Conservation (phyloP, 2,797 vertebrate genomes). For the Mus spretus region DNA sequence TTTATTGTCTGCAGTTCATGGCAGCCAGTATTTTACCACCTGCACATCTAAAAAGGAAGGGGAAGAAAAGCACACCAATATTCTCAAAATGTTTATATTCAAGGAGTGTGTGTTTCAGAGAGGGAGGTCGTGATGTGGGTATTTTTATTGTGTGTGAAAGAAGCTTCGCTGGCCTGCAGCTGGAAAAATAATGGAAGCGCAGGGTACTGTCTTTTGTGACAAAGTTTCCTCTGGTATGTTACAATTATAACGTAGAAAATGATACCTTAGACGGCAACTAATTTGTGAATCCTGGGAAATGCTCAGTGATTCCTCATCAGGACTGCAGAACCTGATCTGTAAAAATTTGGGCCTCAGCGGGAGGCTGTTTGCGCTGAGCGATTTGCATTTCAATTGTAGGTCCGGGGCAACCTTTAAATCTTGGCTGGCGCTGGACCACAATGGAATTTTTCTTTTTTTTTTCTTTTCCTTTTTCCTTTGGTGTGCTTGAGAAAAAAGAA, state of each 20-base stretch:
- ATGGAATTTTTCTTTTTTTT: slow-evolving; percentile 77
- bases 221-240: slow-evolving; percentile 89
- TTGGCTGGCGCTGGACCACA: slow-evolving; percentile 80
- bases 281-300: slow-evolving; percentile 88
- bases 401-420: slow-evolving; percentile 87
- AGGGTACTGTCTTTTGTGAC: slow-evolving; percentile 86
- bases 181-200: slow-evolving; percentile 88
- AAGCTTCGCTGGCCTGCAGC: slow-evolving; percentile 85
- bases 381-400: slow-evolving; percentile 90
- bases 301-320: slow-evolving; percentile 86
- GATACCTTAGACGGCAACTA: slow-evolving; percentile 85
- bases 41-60: slow-evolving; percentile 82
- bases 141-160: slow-evolving; percentile 86
- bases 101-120: slow-evolving; percentile 84
- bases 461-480: slow-evolving; percentile 22
- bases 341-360: slow-evolving; percentile 89
- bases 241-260: slow-evolving; percentile 87
- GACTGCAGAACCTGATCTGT: slow-evolving; percentile 86
- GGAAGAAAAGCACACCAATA: slow-evolving; percentile 87
- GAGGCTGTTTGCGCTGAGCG: slow-evolving; percentile 83
- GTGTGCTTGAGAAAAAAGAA: slow-evolving; percentile 76
- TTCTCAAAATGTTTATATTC: slow-evolving; percentile 88
- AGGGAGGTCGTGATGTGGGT: slow-evolving; percentile 85
- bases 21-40: slow-evolving; percentile 88
- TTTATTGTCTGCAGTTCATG: slow-evolving; percentile 83